Evolutionary conservation across 2,797 vertebrate species (phyloP).

Genomic region (Hoplostethus atlanticus): DNA sequence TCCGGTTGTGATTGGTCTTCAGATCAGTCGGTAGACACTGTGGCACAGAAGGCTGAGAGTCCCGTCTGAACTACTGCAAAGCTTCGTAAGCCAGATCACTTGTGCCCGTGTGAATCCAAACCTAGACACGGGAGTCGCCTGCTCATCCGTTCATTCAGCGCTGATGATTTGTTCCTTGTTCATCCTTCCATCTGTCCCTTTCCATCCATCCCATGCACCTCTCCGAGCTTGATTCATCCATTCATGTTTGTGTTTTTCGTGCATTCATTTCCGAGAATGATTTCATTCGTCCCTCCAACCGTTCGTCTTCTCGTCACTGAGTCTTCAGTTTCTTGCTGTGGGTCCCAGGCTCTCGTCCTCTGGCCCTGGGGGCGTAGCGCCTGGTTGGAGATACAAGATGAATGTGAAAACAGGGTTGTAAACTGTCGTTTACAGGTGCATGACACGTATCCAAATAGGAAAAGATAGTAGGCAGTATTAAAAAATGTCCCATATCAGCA

Average conservation of each 20-base stretch:
- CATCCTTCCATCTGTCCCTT: not conserved
- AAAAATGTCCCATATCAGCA: too few relatives aligned
- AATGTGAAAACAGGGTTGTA: not conserved
- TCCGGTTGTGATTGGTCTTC: not conserved
- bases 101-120: not conserved
- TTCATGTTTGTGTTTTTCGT: slow-evolving; percentile 18
- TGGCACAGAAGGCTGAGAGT: not conserved
- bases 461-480: too few relatives aligned
- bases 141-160: not conserved
- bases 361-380: slow-evolving; percentile 89
- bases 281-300: not conserved
- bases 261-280: not conserved
- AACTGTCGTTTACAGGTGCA: not conserved
- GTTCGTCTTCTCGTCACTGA: slow-evolving; percentile 76
- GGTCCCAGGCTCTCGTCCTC: slow-evolving; percentile 89
- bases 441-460: not conserved
- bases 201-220: slow-evolving; percentile 10
- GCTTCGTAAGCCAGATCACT: not conserved
- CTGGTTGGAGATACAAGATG: slow-evolving; percentile 70
- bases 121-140: not conserved
- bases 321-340: slow-evolving; percentile 88
- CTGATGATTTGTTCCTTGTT: too few relatives aligned
- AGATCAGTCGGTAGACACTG: slow-evolving; percentile 17
- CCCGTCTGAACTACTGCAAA: not conserved
- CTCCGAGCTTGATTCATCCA: slow-evolving; percentile 1